phyloP scores from a whole-genome alignment of 2,888 invertebrate genomes.

The Tetheella fluctuosa region DNA sequence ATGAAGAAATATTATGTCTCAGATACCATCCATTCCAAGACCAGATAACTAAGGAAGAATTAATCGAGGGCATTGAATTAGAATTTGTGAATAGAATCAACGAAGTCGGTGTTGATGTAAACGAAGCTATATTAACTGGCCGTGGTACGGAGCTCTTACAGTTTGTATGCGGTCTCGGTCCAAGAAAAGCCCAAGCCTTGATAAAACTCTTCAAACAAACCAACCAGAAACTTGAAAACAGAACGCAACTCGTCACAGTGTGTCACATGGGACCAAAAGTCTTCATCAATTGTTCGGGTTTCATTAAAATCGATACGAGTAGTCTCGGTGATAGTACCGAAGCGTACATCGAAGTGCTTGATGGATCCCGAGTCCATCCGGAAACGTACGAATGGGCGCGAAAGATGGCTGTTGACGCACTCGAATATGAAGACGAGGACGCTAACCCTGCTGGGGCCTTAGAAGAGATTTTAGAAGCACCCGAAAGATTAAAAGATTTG shows the following conservation, averaged over 20 bases:
- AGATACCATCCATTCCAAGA: constrained; percentile 95
- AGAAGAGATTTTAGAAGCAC: constrained; percentile 98
- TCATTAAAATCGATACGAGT: constrained; percentile 99
- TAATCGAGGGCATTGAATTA: constrained; percentile 92
- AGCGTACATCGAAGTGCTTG: constrained; percentile 97
- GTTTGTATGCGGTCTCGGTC: constrained; percentile 98
- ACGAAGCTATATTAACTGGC: constrained; percentile 94
- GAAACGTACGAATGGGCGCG: constrained; percentile 99
- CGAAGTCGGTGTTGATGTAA: constrained; percentile 99
- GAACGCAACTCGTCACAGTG: constrained; percentile 96
- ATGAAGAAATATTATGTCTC: constrained; percentile 98
- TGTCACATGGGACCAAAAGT: constrained; percentile 99
- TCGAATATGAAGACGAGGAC: constrained; percentile 99
- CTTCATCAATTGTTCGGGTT: constrained; percentile 99
- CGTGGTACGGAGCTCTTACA: constrained; percentile 96
- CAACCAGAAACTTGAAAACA: constrained; percentile 95
- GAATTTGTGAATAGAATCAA: constrained; percentile 98
- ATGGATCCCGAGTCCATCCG: constrained; percentile 98
- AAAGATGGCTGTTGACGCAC: constrained; percentile 99
- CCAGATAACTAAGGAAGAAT: constrained; percentile 92
- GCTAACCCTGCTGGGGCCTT: constrained; percentile 98
- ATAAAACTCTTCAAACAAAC: constrained; percentile 94
- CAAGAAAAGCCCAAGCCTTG: constrained; percentile 95
- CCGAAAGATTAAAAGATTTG: constrained; percentile 96
- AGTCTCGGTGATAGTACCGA: constrained; percentile 97